Evolutionary conservation across 2,888 invertebrate genomes (phyloP).

Genomic region (Stenolophus ochropezus): DNA sequence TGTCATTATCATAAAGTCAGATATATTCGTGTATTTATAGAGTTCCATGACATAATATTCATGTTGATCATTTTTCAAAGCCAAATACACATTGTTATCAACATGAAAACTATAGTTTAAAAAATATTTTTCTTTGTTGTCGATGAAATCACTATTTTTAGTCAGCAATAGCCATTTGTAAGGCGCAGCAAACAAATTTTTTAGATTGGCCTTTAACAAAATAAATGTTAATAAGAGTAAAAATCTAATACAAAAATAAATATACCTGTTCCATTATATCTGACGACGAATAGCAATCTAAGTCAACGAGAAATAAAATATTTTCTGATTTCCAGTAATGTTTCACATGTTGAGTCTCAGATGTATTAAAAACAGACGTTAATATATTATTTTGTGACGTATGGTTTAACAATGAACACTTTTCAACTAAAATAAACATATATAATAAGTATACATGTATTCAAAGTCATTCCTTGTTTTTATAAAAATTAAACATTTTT

Average conservation of each 20-base stretch:
- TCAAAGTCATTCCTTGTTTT: too few relatives aligned
- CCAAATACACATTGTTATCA: constrained; percentile 12
- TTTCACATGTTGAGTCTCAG: background rate
- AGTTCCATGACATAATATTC: background rate
- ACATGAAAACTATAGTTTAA: background rate
- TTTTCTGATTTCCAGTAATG: constrained; percentile 12
- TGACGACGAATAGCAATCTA: too few relatives aligned
- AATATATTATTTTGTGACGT: constrained; percentile 36
- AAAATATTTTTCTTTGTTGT: background rate
- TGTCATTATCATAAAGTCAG: constrained; percentile 26
- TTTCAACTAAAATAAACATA: constrained; percentile 18
- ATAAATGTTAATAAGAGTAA: too few relatives aligned
- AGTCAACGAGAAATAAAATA: constrained; percentile 24
- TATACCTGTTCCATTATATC: too few relatives aligned
- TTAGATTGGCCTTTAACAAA: background rate
- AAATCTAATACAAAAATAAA: too few relatives aligned
- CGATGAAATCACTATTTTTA: background rate
- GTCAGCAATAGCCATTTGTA: constrained; percentile 21
- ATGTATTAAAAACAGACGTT: background rate
- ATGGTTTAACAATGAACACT: constrained; percentile 20
- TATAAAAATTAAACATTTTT: too few relatives aligned
- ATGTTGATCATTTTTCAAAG: background rate
- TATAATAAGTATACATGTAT: too few relatives aligned
- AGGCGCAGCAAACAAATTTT: constrained; percentile 19
- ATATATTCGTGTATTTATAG: constrained; percentile 25